phyloP scores from a whole-genome alignment of 2,888 invertebrate genomes.

The Empis livida region DNA sequence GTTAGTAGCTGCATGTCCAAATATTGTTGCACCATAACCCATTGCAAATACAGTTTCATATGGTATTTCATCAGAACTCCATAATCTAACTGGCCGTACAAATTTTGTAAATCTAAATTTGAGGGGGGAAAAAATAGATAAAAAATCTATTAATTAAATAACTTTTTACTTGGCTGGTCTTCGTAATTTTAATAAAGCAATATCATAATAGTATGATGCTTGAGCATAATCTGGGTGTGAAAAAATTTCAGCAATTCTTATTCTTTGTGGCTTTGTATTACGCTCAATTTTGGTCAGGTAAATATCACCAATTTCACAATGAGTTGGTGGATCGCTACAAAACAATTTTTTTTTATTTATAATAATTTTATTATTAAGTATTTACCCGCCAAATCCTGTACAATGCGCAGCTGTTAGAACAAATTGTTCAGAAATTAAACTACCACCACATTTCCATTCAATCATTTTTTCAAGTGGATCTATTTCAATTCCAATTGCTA shows the following conservation, averaged over 20 bases:
- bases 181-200: slow-evolving; percentile 34
- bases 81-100: slow-evolving; percentile 46
- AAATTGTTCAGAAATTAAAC: slow-evolving; percentile 28
- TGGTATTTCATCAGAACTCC: slow-evolving; percentile 29
- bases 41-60: slow-evolving; percentile 41
- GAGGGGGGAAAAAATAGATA: no score
- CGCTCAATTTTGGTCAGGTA: slow-evolving; percentile 13
- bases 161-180: slow-evolving; percentile 12
- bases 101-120: slow-evolving; percentile 24
- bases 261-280: slow-evolving; percentile 22
- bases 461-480: slow-evolving; percentile 7
- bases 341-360: background rate
- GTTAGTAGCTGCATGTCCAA: slow-evolving; percentile 27
- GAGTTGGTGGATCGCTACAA: slow-evolving; percentile 10
- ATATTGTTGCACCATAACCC: slow-evolving; percentile 46
- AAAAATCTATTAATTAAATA: background rate
- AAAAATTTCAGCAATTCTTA: slow-evolving; percentile 23
- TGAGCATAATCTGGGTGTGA: slow-evolving; percentile 34
- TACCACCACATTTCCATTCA: slow-evolving; percentile 32
- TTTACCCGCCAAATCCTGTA: slow-evolving; percentile 22
- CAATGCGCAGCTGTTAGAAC: slow-evolving; percentile 33
- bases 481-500: background rate
- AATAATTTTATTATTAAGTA: background rate
- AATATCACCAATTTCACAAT: slow-evolving; percentile 21
- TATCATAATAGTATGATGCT: slow-evolving; percentile 39